A percentile compares a stretch with the other conserved stretches of the same genome.
Evolutionary conservation across 2,797 vertebrate species (phyloP).

Genomic region (Apodemus agrarius): DNA sequence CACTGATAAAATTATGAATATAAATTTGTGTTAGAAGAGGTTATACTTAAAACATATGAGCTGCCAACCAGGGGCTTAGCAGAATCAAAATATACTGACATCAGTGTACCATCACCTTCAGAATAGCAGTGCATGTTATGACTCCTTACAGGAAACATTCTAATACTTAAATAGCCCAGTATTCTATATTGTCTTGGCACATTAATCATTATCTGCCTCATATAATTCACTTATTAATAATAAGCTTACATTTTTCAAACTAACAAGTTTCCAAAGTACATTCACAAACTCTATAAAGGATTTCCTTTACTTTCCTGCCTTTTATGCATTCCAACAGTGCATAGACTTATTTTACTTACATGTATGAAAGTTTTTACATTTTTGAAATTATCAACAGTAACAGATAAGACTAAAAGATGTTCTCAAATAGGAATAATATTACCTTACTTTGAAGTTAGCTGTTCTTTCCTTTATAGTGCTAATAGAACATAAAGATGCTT

Average conservation of each 20-base stretch:
- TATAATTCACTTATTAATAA: neutral
- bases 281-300: neutral
- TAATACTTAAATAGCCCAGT: neutral
- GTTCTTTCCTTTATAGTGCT: neutral
- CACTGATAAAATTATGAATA: neutral
- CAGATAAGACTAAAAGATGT: neutral
- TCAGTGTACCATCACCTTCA: neutral
- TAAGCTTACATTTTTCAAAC: neutral
- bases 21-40: neutral
- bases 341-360: neutral
- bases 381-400: neutral
- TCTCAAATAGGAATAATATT: slow-evolving; percentile 2
- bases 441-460: neutral
- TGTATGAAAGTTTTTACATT: neutral
- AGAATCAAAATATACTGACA: neutral
- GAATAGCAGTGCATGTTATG: neutral
- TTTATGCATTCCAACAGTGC: neutral
- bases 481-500: neutral
- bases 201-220: neutral
- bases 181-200: neutral
- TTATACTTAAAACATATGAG: neutral
- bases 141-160: neutral
- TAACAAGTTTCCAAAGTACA: neutral
- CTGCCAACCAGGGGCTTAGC: neutral
- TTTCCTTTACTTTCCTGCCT: neutral